Conservation (phyloP, 2,888 invertebrate genomes). For the Anticlea derivata region DNA sequence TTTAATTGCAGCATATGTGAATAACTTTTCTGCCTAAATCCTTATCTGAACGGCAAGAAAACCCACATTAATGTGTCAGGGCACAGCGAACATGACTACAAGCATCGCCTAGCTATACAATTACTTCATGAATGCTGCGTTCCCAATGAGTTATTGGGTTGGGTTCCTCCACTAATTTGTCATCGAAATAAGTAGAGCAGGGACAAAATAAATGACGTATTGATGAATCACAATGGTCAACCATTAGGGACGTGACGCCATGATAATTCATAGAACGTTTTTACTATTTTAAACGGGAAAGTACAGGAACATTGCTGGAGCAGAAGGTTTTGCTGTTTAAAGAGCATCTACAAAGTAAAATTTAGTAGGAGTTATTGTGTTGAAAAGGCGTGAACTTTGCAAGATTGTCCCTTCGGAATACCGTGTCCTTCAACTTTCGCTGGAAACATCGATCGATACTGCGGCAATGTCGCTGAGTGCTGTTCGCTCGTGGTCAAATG, state of each 20-base stretch:
- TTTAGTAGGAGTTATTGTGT: neutral
- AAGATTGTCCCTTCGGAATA: constrained; percentile 14
- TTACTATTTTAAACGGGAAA: neutral
- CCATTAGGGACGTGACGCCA: constrained; percentile 6
- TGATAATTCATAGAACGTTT: constrained; percentile 6
- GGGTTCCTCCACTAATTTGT: neutral
- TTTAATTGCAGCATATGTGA: constrained; percentile 19
- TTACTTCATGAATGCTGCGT: too few species aligned
- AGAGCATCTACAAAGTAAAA: too few species aligned
- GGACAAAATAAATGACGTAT: constrained; percentile 1
- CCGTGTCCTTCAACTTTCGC: constrained; percentile 41
- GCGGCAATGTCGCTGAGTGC: constrained; percentile 39
- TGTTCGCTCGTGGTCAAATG: constrained; percentile 29
- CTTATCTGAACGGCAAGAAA: neutral
- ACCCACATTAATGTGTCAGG: neutral
- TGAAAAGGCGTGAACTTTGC: constrained; percentile 1
- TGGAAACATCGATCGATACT: constrained; percentile 45
- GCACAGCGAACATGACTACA: too few species aligned
- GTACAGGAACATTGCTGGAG: neutral
- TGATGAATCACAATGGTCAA: constrained; percentile 10
- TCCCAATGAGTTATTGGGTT: too few species aligned
- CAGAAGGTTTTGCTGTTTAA: too few species aligned
- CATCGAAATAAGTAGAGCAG: neutral
- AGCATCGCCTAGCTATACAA: neutral
- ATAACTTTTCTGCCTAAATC: neutral